Evolutionary conservation across 2,888 invertebrate genomes (phyloP).

Genomic region (Mellilla xanthometata): DNA sequence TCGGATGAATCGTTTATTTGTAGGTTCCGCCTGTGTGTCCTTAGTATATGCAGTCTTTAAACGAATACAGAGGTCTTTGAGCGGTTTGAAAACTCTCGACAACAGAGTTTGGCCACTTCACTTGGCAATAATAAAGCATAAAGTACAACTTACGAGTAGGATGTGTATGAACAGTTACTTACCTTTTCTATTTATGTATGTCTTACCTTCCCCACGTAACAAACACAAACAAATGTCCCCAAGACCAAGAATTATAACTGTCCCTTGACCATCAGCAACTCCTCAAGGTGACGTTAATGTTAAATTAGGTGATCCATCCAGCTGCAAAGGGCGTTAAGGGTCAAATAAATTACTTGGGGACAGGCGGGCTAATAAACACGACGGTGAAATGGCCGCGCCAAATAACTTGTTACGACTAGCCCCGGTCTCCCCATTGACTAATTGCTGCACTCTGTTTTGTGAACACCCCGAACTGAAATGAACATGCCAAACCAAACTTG

Average conservation of each 20-base stretch:
- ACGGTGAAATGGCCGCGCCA: slow-evolving; percentile 65
- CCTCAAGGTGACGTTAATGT: slow-evolving; percentile 65
- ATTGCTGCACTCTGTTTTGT: slow-evolving; percentile 69
- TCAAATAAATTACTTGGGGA: slow-evolving; percentile 78
- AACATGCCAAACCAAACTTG: no score
- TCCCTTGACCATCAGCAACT: slow-evolving; percentile 45
- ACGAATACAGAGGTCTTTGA: no score
- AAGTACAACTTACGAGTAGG: no score
- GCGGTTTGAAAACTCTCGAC: no score
- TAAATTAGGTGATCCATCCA: slow-evolving; percentile 79
- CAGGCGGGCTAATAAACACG: slow-evolving; percentile 76
- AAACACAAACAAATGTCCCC: slow-evolving; percentile 27
- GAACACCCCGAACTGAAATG: slow-evolving; percentile 35
- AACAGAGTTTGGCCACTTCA: no score
- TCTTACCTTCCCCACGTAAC: neutral
- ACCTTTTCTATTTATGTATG: no score
- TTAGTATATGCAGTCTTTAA: no score
- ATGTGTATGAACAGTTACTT: no score
- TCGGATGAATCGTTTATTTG: no score
- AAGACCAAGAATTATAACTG: slow-evolving; percentile 52
- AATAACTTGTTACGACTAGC: slow-evolving; percentile 72
- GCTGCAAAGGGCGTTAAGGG: slow-evolving; percentile 71
- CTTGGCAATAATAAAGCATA: no score
- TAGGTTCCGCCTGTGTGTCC: no score
- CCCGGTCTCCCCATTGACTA: slow-evolving; percentile 72